These are phyloP conservation scores for Nasonia oneida DNA, from an alignment of 2,888 invertebrate genomes.

Conservation along the genomic window DNA sequence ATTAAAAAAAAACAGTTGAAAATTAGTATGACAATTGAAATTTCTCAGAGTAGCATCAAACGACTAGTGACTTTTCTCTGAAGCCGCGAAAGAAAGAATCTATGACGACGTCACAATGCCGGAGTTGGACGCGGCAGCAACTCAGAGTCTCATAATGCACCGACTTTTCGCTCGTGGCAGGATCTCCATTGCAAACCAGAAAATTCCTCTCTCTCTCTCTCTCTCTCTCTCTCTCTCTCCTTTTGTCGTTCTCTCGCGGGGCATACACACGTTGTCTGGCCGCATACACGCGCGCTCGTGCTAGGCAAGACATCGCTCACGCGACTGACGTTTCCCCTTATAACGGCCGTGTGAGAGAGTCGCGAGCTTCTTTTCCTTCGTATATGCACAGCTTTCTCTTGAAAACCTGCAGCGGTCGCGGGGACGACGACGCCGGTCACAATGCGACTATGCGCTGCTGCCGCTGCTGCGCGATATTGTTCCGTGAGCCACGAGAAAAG, in stretches of 20 bases:
- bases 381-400: slow-evolving; percentile 2
- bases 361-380: slow-evolving; percentile 17
- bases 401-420: slow-evolving; percentile 3
- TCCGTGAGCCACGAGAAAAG: slow-evolving; percentile 30
- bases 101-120: background rate
- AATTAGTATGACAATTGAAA: background rate
- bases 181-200: slow-evolving; percentile 53
- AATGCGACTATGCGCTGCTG: background rate
- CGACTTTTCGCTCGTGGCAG: slow-evolving; percentile 10
- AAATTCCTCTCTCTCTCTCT: slow-evolving; percentile 41
- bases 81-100: background rate
- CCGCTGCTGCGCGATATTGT: slow-evolving; percentile 31
- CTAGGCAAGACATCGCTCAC: slow-evolving; percentile 43
- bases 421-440: slow-evolving; percentile 25
- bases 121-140: slow-evolving; percentile 3
- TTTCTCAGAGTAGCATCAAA: background rate
- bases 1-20: no score
- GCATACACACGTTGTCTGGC: slow-evolving; percentile 4
- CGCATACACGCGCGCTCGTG: slow-evolving; percentile 24
- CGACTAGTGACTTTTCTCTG: background rate
- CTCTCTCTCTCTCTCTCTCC: slow-evolving; percentile 14
- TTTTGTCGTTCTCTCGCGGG: background rate
- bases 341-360: slow-evolving; percentile 18
- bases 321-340: slow-evolving; percentile 48
- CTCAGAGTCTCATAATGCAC: slow-evolving; percentile 7